phyloP scores from a whole-genome alignment of 1,140 invertebrate species.

The Drosophila repletoides region DNA sequence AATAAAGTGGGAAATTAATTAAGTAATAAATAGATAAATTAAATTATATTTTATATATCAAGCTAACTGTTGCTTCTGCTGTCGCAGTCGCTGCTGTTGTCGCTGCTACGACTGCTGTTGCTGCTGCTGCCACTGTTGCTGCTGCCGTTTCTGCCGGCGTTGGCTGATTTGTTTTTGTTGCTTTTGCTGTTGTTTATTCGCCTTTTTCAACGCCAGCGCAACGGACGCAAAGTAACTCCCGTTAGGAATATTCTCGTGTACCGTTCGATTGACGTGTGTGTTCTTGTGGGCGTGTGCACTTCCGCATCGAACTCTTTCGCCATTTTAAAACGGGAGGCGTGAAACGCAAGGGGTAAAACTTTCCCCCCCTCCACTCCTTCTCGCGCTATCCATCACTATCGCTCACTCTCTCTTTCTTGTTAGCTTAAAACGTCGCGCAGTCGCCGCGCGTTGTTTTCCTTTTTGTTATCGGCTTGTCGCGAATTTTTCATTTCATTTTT shows the following conservation, averaged over 20 bases:
- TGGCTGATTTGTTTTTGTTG: conserved; percentile 47
- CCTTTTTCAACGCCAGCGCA: conserved; percentile 39
- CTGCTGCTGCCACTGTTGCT: not conserved
- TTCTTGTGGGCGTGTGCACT: conserved; percentile 44
- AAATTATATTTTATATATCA: not conserved
- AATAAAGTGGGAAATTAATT: too few relatives aligned
- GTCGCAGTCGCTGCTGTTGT: not conserved
- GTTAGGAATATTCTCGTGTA: conserved; percentile 15
- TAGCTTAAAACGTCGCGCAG: conserved; percentile 37
- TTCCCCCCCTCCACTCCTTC: not conserved
- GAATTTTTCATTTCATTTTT: conserved; percentile 57
- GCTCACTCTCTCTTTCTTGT: not conserved
- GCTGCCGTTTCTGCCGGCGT: conserved; percentile 10
- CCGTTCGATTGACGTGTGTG: conserved; percentile 15
- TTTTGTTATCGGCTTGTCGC: conserved; percentile 23
- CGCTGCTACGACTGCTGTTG: conserved; percentile 13
- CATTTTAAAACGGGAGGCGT: conserved; percentile 47
- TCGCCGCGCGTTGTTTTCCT: conserved; percentile 33
- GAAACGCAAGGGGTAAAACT: not conserved
- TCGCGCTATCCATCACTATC: not conserved
- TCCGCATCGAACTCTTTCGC: conserved; percentile 57
- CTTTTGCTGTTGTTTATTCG: conserved; percentile 44
- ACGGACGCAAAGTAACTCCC: conserved; percentile 43
- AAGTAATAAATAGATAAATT: not conserved
- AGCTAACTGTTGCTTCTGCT: conserved; percentile 37